Evolutionary conservation across 1,140 invertebrate species (phyloP).

Genomic region (Lordiphosa collinella): DNA sequence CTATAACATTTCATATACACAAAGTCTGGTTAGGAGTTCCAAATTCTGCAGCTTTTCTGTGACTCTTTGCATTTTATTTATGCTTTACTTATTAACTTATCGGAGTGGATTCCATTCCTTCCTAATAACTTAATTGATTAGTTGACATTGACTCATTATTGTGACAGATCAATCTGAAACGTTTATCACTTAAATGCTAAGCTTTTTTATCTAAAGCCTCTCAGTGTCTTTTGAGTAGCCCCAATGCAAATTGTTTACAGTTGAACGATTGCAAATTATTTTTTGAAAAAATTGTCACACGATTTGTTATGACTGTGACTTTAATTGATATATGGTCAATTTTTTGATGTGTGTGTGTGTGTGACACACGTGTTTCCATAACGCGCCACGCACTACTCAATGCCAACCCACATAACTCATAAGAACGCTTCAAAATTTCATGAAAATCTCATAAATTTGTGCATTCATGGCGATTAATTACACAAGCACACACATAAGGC

Average conservation of each 20-base stretch:
- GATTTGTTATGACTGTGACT: conserved; percentile 68
- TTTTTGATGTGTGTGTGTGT: conserved; percentile 22
- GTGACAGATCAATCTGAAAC: conserved; percentile 43
- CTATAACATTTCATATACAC: too few relatives aligned
- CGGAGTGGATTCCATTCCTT: conserved; percentile 15
- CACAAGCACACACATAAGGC: conserved; percentile 41
- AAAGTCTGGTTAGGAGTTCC: too few relatives aligned
- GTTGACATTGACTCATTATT: conserved; percentile 45
- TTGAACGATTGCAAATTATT: conserved; percentile 61
- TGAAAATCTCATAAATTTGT: conserved; percentile 70
- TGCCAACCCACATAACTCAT: conserved; percentile 57
- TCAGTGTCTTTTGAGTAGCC: conserved; percentile 18
- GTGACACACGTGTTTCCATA: conserved; percentile 48
- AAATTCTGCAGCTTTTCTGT: too few relatives aligned
- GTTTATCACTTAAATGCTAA: conserved; percentile 47
- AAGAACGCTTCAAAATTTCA: conserved; percentile 54
- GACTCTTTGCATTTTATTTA: too few relatives aligned
- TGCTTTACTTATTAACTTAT: conserved; percentile 4
- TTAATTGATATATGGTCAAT: conserved; percentile 66
- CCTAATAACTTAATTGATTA: conserved; percentile 22
- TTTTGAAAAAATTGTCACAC: conserved; percentile 62
- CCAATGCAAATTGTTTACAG: conserved; percentile 58
- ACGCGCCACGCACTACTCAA: conserved; percentile 54
- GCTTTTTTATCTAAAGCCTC: conserved; percentile 62
- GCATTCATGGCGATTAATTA: conserved; percentile 68